Evolutionary conservation across 2,888 invertebrate species (phyloP), one percentile per base, ranked within the genome.

Genomic region (Quadriops clusia): DNA sequence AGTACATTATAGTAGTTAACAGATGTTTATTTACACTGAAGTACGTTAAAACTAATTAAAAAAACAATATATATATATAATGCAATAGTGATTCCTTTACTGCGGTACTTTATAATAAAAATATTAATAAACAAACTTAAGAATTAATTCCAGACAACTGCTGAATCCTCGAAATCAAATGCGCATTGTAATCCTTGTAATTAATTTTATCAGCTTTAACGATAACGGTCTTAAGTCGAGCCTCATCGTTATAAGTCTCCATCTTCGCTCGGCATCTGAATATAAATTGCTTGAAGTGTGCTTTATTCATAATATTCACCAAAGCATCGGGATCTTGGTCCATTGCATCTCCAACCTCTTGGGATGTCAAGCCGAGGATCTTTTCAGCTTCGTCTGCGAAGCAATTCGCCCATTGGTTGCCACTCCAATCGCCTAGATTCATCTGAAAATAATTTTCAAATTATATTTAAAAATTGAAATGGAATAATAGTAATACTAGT

Each of bases 241-340:
- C 69, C 59, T 87, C 87, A 60, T 89, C 87, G 56, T 89, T 93
- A 56, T 79, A 98, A 7, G 74, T 80, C 61, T 98, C 97, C 64
- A 85, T 72, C 62, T 89, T 91, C 17, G 84, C 78, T 33, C 93
- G 69, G 44, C 94, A 67, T 57, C 82, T 86, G 54, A 94, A 84
- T 16, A 83, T 67, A 51, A 74, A 87, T 0, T 77, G 72, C 50
- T 74, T 77, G 58, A 95, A 94, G 44, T 77, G 73, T 15, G 83
- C 73, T 4, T 76, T 70, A 13, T 77, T 70, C 45, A 91, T 79
- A 32, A 81, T 65, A 21, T 71, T 68, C 28, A 74, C 64, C 52
- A 77, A 83, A 4, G 64, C 70, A 2, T 72, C 65, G 34, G 74
- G 69, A 59, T 86, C 72, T 41, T 65, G 64, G 14, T 77, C 75